A percentile compares a stretch with the other conserved stretches of the same genome.
Evolutionary conservation across 2,888 invertebrate species (phyloP).

Genomic region (Ormyrus pomaceus): DNA sequence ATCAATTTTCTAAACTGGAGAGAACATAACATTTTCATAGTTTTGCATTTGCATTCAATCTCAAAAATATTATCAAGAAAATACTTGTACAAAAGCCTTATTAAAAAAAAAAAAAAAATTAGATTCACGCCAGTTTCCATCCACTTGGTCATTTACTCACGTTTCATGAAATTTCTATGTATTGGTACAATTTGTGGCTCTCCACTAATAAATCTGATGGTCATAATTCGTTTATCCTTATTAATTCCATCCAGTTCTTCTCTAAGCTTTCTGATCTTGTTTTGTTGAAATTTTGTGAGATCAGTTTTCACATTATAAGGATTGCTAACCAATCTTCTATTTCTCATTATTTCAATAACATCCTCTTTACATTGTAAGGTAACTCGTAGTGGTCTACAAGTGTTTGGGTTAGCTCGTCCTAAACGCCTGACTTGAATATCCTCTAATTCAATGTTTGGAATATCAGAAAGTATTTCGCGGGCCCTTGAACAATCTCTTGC

Average conservation of each 20-base stretch:
- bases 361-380: constrained; percentile 41
- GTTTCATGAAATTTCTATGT: constrained; percentile 16
- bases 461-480: constrained; percentile 37
- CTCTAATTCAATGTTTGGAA: constrained; percentile 44
- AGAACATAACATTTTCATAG: background rate
- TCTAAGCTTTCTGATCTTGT: constrained; percentile 35
- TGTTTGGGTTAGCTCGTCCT: constrained; percentile 21
- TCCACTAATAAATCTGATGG: constrained; percentile 49
- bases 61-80: no score
- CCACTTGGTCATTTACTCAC: background rate
- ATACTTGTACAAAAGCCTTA: no score
- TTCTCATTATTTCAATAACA: constrained; percentile 47
- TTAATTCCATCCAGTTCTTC: constrained; percentile 39
- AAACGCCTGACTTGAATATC: constrained; percentile 43
- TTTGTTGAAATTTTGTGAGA: constrained; percentile 47
- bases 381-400: constrained; percentile 45
- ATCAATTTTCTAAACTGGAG: no score
- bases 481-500: constrained; percentile 50
- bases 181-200: constrained; percentile 51
- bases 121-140: no score
- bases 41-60: background rate
- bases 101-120: no score
- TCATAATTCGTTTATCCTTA: constrained; percentile 24
- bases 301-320: constrained; percentile 49
- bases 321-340: constrained; percentile 13